Conservation (phyloP, 2,888 invertebrate genomes). For the Nesidiocoris tenuis region DNA sequence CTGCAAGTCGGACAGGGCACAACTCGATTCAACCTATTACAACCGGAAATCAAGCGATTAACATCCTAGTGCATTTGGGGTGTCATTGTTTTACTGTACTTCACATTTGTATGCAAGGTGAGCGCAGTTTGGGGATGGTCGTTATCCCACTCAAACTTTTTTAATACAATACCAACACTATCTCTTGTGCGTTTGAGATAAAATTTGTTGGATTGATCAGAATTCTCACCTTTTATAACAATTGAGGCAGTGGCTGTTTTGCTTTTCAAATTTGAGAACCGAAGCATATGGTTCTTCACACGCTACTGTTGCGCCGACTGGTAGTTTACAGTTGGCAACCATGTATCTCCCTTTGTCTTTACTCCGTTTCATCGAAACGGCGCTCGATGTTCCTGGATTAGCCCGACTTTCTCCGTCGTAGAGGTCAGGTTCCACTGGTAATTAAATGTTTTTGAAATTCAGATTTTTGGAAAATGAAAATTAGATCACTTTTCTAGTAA, state of each 20-base stretch:
- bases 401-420: conserved; percentile 34
- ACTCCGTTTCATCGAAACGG: conserved; percentile 18
- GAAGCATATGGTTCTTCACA: conserved; percentile 73
- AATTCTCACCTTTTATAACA: conserved; percentile 68
- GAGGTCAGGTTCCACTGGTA: conserved; percentile 25
- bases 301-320: conserved; percentile 71
- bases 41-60: too few relatives aligned
- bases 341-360: conserved; percentile 59
- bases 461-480: too few relatives aligned
- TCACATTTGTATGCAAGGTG: too few relatives aligned
- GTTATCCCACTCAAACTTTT: too few relatives aligned
- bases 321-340: conserved; percentile 63
- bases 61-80: too few relatives aligned
- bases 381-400: conserved; percentile 12
- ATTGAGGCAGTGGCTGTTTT: conserved; percentile 77
- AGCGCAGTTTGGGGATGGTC: too few relatives aligned
- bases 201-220: too few relatives aligned
- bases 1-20: conserved; percentile 72
- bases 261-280: conserved; percentile 69
- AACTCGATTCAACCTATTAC: conserved; percentile 60
- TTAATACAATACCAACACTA: too few relatives aligned
- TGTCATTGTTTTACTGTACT: too few relatives aligned
- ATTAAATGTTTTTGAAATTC: neutral
- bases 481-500: too few relatives aligned
- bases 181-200: too few relatives aligned